phyloP scores from a whole-genome alignment of 2,113 vertebrate species.

The Prietella phreatophila region DNA sequence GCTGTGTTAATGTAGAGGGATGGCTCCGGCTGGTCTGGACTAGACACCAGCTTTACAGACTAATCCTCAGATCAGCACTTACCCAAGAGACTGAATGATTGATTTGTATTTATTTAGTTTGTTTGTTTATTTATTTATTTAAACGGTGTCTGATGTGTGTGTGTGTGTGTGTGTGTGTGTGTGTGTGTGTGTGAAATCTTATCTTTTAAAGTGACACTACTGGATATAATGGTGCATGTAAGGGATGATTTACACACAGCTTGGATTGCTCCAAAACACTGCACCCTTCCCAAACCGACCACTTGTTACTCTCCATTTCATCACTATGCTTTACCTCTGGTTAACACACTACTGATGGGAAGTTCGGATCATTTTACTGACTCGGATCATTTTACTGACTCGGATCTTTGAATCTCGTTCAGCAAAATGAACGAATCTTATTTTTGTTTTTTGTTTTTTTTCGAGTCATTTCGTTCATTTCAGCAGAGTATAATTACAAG shows the following conservation, averaged over 20 bases:
- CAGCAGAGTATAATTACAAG: too few species aligned
- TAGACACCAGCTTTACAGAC: conserved; percentile 27
- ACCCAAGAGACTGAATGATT: conserved; percentile 8
- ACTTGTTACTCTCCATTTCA: conserved; percentile 15
- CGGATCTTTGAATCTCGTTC: too few species aligned
- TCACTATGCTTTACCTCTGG: background rate
- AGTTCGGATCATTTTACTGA: too few species aligned
- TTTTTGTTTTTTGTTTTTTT: too few species aligned
- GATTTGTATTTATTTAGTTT: background rate
- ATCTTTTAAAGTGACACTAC: background rate
- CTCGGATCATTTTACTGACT: too few species aligned
- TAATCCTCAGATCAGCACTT: conserved; percentile 22
- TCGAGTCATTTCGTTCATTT: too few species aligned
- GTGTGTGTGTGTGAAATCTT: background rate
- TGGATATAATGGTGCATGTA: background rate
- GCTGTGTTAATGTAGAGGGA: background rate
- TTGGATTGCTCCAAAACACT: background rate
- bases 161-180: background rate
- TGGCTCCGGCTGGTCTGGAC: conserved; percentile 15
- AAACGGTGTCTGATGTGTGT: too few species aligned
- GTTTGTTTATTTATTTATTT: too few species aligned
- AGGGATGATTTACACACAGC: background rate
- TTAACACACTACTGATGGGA: background rate
- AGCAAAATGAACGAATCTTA: too few species aligned
- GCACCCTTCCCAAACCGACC: background rate